Evolutionary conservation across 2,797 vertebrate genomes (phyloP).

Genomic region (Lophius americanus): DNA sequence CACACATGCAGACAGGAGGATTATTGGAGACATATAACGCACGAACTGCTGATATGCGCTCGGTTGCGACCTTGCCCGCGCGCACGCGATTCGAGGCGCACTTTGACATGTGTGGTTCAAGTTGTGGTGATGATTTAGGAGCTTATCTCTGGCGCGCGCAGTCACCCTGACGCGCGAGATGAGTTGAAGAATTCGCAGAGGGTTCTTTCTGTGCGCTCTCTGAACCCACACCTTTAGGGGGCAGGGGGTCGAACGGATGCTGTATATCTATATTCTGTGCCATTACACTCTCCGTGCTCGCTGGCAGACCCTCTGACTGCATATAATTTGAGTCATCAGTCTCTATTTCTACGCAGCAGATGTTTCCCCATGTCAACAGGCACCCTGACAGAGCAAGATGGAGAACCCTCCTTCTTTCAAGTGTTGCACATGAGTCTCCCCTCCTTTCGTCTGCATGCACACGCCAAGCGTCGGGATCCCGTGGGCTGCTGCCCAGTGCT

Average conservation of each 20-base stretch:
- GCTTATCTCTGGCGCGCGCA: constrained; percentile 20
- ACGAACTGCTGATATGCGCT: constrained; percentile 49
- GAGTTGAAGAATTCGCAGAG: constrained; percentile 7
- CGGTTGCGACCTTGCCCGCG: constrained; percentile 41
- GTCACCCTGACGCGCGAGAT: constrained; percentile 27
- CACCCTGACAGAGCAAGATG: constrained; percentile 75
- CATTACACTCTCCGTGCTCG: constrained; percentile 71
- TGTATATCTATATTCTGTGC: constrained; percentile 56
- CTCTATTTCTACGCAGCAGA: constrained; percentile 83
- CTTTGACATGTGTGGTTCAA: constrained; percentile 37
- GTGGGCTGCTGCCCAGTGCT: constrained; percentile 32
- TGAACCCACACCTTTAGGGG: constrained; percentile 23
- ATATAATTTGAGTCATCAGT: constrained; percentile 82
- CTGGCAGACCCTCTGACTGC: constrained; percentile 69
- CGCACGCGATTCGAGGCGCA: constrained; percentile 48
- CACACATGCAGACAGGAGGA: constrained; percentile 57
- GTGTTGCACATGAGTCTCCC: constrained; percentile 70
- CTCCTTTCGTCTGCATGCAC: constrained; percentile 26
- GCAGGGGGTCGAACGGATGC: constrained; percentile 29
- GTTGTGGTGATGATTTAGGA: constrained; percentile 11
- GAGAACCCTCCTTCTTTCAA: constrained; percentile 73
- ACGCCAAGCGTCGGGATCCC: constrained; percentile 32
- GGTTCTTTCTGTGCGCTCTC: constrained; percentile 12
- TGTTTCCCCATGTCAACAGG: constrained; percentile 82
- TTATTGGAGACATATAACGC: constrained; percentile 65